Conservation (phyloP, 2,113 vertebrate genomes). For the Pollimyrus isidori region DNA sequence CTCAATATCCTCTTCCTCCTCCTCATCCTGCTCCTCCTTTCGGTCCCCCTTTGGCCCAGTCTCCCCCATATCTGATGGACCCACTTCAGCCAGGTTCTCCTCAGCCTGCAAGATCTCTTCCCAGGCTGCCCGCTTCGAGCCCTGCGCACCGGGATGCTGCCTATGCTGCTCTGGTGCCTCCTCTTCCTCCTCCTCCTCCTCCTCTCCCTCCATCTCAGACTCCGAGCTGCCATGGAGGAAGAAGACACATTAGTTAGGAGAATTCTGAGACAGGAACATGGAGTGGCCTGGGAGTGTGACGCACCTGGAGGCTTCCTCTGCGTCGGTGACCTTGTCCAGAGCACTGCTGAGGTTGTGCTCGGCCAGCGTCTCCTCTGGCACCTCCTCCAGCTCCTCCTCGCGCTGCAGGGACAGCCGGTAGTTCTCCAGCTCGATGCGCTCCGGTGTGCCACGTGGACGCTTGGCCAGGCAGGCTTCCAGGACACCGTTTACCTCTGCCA, state of each 20-base stretch:
- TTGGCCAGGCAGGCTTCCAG: conserved; percentile 84
- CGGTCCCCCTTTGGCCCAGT: conserved; percentile 26
- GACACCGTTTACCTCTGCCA: conserved; percentile 70
- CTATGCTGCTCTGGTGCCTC: conserved; percentile 49
- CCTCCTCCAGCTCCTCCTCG: conserved; percentile 88
- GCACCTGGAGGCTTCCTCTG: conserved; percentile 84
- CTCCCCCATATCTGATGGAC: conserved; percentile 32
- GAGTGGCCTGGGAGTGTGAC: neutral
- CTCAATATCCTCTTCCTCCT: conserved; percentile 41
- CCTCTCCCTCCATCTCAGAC: conserved; percentile 82
- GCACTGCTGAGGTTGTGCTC: conserved; percentile 95
- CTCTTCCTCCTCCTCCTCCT: conserved; percentile 63
- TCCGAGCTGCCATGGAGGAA: conserved; percentile 78
- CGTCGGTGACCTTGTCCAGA: conserved; percentile 75
- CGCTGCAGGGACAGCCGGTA: conserved; percentile 79
- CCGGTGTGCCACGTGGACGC: conserved; percentile 78
- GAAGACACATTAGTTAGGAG: neutral
- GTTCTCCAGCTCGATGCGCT: conserved; percentile 95
- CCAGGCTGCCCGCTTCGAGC: conserved; percentile 87
- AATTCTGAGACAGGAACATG: neutral
- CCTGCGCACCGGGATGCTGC: conserved; percentile 60
- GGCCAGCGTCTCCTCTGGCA: conserved; percentile 88
- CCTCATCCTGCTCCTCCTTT: conserved; percentile 29
- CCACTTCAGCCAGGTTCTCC: conserved; percentile 56
- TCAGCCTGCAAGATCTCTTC: conserved; percentile 84